These are phyloP conservation scores for Drosophila nebulosa DNA, from an alignment of 1,140 invertebrate species.

Conservation along the genomic window DNA sequence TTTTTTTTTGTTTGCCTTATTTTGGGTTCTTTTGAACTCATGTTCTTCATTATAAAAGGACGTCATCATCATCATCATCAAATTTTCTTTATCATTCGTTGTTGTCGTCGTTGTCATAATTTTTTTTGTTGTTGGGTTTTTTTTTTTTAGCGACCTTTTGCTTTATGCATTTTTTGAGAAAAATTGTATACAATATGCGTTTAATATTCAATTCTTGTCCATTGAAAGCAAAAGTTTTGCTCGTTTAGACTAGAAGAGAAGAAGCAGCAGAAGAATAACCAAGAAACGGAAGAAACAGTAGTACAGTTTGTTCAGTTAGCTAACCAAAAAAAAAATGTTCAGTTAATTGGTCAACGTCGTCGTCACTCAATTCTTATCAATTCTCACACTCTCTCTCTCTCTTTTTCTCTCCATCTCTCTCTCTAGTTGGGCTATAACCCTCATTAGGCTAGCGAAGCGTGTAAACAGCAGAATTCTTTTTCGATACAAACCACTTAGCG, in stretches of 20 bases:
- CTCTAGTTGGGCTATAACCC: neutral
- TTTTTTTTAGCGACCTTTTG: conserved; percentile 62
- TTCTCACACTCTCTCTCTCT: neutral
- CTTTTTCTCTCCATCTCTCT: neutral
- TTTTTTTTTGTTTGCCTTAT: conserved; percentile 20
- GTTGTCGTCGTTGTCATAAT: conserved; percentile 21
- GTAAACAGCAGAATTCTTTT: conserved; percentile 70
- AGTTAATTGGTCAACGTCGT: neutral
- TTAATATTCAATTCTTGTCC: conserved; percentile 72
- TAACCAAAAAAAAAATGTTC: neutral
- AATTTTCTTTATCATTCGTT: conserved; percentile 16
- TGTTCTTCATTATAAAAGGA: conserved; percentile 74
- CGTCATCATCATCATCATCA: conserved; percentile 54
- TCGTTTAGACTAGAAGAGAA: neutral
- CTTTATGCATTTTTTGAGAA: conserved; percentile 71
- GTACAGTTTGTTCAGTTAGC: neutral
- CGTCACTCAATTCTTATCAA: conserved; percentile 32
- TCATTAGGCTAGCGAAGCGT: conserved; percentile 73
- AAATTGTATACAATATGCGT: conserved; percentile 66
- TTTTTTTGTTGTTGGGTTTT: conserved; percentile 14
- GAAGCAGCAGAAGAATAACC: neutral
- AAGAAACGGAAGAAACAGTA: neutral
- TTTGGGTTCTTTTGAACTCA: conserved; percentile 66
- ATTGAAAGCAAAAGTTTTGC: conserved; percentile 3
- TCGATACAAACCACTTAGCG: conserved; percentile 70